phyloP scores from a whole-genome alignment of 2,113 vertebrate species.

The Nettapus auritus region DNA sequence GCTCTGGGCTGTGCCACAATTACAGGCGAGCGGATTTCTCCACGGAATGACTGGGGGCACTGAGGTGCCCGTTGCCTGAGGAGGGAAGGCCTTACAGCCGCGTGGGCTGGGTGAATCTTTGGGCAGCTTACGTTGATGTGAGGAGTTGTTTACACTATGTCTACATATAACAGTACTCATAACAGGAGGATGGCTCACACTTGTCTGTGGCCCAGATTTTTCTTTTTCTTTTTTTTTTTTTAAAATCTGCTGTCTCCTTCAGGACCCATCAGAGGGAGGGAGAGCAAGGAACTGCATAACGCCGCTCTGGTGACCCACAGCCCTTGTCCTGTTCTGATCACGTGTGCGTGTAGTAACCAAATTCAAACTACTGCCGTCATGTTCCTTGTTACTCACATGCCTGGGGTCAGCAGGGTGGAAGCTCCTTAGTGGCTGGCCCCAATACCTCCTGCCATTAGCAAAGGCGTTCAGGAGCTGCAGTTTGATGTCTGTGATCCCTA shows the following conservation, averaged over 20 bases:
- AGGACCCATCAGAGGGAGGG: accelerated
- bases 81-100: not conserved
- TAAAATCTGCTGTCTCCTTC: not conserved
- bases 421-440: not conserved
- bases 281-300: not conserved
- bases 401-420: not conserved
- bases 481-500: not conserved
- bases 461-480: not conserved
- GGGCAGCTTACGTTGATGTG: not conserved
- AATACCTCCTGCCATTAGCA: not conserved
- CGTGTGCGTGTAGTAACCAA: not conserved
- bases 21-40: not conserved
- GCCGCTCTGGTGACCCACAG: not conserved
- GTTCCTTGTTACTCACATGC: accelerated
- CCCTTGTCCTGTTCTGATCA: not conserved
- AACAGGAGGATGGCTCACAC: not conserved
- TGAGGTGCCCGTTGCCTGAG: not conserved
- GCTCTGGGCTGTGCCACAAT: not conserved
- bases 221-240: too few species aligned
- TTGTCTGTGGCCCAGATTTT: not conserved
- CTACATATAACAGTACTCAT: accelerated
- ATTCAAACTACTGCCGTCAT: not conserved
- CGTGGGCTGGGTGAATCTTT: not conserved
- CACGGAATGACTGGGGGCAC: not conserved
- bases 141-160: not conserved